These are phyloP conservation scores for Macrotus californicus DNA, from an alignment of 2,113 vertebrate species.

Conservation along the genomic window DNA sequence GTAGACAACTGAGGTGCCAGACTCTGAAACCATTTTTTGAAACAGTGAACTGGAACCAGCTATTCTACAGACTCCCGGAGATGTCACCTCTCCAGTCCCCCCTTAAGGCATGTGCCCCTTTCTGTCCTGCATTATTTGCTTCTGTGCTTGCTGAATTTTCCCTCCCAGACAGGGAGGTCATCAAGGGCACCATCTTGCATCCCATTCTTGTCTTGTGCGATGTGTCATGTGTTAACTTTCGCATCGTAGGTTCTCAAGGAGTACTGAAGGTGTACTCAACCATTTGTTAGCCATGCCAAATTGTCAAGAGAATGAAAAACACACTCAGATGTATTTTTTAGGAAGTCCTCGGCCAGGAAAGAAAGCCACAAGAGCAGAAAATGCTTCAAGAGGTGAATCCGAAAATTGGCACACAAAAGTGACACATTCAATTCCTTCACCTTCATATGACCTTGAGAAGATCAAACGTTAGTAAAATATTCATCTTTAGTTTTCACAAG, in stretches of 20 bases:
- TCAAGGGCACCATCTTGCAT: background rate
- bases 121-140: background rate
- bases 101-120: fast-evolving
- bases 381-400: slow-evolving; percentile 17
- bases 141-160: background rate
- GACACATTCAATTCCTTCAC: slow-evolving; percentile 49
- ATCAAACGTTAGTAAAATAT: slow-evolving; percentile 58
- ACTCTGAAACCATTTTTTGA: background rate
- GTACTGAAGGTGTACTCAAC: background rate
- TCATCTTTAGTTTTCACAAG: slow-evolving; percentile 65
- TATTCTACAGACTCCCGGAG: fast-evolving
- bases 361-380: background rate
- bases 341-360: background rate
- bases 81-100: background rate
- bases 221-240: background rate
- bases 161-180: background rate
- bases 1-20: background rate
- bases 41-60: background rate
- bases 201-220: background rate
- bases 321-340: background rate
- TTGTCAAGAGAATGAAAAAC: background rate
- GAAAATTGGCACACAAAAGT: background rate
- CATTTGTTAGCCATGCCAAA: background rate
- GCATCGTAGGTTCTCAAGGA: background rate
- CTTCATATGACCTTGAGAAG: slow-evolving; percentile 47